These are phyloP conservation scores for Hydriomena furcata DNA, from an alignment of 2,888 invertebrate species.

Conservation along the genomic window DNA sequence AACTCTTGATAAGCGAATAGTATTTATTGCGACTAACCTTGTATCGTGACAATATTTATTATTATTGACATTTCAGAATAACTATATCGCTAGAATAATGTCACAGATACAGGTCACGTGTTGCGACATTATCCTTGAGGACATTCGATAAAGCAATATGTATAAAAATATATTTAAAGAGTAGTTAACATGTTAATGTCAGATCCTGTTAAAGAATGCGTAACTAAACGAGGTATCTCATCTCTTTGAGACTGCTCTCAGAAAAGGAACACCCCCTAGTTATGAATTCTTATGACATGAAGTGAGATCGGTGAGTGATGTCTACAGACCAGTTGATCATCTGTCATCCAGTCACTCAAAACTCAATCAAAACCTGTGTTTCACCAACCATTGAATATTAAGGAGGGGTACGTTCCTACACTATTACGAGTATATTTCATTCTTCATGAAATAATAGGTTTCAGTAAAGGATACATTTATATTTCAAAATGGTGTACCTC, in stretches of 20 bases:
- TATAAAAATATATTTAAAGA: conserved; percentile 18
- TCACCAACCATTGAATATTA: too few species aligned
- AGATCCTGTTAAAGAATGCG: conserved; percentile 21
- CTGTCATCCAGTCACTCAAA: too few species aligned
- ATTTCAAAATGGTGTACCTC: too few species aligned
- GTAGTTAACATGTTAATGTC: conserved; percentile 29
- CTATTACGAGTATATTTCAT: too few species aligned
- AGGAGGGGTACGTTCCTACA: too few species aligned
- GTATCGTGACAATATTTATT: conserved; percentile 42
- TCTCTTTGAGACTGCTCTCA: conserved; percentile 14
- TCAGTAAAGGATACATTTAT: too few species aligned
- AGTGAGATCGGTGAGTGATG: conserved; percentile 15
- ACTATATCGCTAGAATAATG: conserved; percentile 8
- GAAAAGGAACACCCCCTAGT: conserved; percentile 47
- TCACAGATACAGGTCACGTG: background rate
- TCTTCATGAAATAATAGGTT: too few species aligned
- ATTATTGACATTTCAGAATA: conserved; percentile 29
- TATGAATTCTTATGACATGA: conserved; percentile 66
- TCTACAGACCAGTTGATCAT: too few species aligned
- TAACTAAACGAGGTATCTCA: conserved; percentile 11
- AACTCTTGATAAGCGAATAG: conserved; percentile 33
- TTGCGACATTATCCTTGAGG: conserved; percentile 25
- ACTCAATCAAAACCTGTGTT: too few species aligned
- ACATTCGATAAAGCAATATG: conserved; percentile 14
- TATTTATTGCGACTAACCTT: conserved; percentile 35